phyloP scores from a whole-genome alignment of 2,797 vertebrate genomes.

The Microchirus variegatus region DNA sequence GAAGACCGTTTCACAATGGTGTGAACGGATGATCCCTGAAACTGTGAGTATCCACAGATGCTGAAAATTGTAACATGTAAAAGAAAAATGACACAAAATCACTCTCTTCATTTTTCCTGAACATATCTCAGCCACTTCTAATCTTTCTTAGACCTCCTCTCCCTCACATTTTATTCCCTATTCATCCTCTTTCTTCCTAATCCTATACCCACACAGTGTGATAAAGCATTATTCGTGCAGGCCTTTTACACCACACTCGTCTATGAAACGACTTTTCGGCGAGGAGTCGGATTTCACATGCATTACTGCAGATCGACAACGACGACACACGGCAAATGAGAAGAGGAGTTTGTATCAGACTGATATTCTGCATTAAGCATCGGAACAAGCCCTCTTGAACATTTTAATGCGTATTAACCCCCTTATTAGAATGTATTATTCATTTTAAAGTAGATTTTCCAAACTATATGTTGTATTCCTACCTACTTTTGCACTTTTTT shows the following conservation, averaged over 20 bases:
- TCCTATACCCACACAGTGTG: conserved; percentile 23
- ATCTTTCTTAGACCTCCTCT: conserved; percentile 20
- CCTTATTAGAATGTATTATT: no score
- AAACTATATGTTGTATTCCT: no score
- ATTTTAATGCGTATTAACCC: no score
- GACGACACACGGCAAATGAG: conserved; percentile 26
- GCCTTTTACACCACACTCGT: conserved; percentile 38
- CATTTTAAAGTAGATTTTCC: no score
- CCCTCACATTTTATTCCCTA: conserved; percentile 30
- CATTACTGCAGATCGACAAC: conserved; percentile 38
- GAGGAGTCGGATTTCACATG: conserved; percentile 46
- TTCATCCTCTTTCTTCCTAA: conserved; percentile 16
- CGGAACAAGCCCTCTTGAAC: no score
- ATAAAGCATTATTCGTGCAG: conserved; percentile 28
- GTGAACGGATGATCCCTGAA: conserved; percentile 20
- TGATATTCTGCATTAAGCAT: no score
- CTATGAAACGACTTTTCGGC: conserved; percentile 39
- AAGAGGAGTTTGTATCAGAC: no score
- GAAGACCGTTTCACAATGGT: conserved; percentile 22
- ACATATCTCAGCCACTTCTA: conserved; percentile 8
- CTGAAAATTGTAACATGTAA: conserved; percentile 35
- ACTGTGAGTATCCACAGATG: conserved; percentile 36
- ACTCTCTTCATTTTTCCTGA: conserved; percentile 16
- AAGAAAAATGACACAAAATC: conserved; percentile 11
- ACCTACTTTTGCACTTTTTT: no score